Evolutionary conservation across 2,888 invertebrate genomes (phyloP), one percentile per base, ranked within the genome.

Genomic region (Orthosia gracilis): DNA sequence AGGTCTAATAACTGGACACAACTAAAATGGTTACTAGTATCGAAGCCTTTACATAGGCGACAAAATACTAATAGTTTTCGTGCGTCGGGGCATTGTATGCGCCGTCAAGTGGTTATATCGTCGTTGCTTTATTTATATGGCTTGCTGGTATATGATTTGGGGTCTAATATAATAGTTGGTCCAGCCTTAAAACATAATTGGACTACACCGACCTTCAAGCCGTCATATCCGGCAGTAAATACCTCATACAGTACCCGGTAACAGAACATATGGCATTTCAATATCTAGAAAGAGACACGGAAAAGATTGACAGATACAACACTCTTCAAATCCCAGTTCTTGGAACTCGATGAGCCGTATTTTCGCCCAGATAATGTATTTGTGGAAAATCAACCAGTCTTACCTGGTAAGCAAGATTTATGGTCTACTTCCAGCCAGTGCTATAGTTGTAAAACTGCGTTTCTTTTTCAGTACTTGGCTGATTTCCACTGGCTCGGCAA

Each of bases 401-500:
- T 59, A 59, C 40, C 40, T 59, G 13, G 13, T 45, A 23, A 40
- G 40, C n/a, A 3, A 62, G 9, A 13, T 23, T 40, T 15, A 31
- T n/a, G 17, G 13, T 23, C 13, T 54, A 52, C n/a, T 3, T 54
- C 50, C 21, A 15, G 17, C 21, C 26, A 31, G 47, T 49, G 40
- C 23, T 18, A 17, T 13, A 21, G 17, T 70, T 52, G 15, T 62
- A 66, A 52, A 58, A 50, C 15, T 68, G 58, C 18, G 31, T 69
- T 55, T 31, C 18, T 70, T 91, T 92, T 12, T 13, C 94, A 99
- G 98, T 98, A 98, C 91, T 94, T 98, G 86, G 97, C 98, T 12
- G 97, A 98, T 83, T 96, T 98, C 80, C 97, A 97, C 78, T 97
- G 98, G 97, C 88, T 98, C 17, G 96, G 96, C 50, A 92, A 96